Evolutionary conservation across 1,140 invertebrate species (phyloP).

Genomic region (Drosophila ohnishii): DNA sequence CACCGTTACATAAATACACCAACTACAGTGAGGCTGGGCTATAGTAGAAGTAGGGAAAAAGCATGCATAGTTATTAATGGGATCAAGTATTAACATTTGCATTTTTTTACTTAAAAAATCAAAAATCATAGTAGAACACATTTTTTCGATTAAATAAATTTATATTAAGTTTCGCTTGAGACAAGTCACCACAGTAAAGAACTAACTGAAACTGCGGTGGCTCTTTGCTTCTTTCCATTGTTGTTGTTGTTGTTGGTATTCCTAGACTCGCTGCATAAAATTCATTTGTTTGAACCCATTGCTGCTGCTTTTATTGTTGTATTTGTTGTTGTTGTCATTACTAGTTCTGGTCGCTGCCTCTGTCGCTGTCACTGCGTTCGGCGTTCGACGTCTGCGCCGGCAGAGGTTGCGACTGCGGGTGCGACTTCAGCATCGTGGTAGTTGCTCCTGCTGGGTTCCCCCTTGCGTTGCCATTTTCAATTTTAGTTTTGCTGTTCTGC

Average conservation of each 20-base stretch:
- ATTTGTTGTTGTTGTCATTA: conserved; percentile 52
- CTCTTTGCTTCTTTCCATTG: conserved; percentile 23
- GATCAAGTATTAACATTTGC: neutral
- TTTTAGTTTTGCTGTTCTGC: conserved; percentile 74
- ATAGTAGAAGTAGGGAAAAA: neutral
- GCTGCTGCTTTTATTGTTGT: conserved; percentile 22
- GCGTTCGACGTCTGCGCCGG: conserved; percentile 14
- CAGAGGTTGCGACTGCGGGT: conserved; percentile 17
- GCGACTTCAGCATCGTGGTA: conserved; percentile 31
- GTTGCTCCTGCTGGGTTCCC: conserved; percentile 21
- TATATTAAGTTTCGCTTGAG: too few species aligned
- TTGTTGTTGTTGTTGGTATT: conserved; percentile 51
- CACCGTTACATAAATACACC: conserved; percentile 73
- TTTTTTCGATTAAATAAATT: too few species aligned
- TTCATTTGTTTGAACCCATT: conserved; percentile 64
- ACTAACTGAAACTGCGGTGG: conserved; percentile 28
- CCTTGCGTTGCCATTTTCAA: conserved; percentile 73
- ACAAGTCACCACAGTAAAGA: conserved; percentile 14
- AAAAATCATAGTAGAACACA: too few species aligned
- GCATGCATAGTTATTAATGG: neutral
- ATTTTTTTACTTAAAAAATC: neutral
- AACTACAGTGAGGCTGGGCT: conserved; percentile 18
- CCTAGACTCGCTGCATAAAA: conserved; percentile 64
- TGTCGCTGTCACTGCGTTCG: conserved; percentile 53
- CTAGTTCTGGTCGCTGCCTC: conserved; percentile 55